Evolutionary conservation across 2,113 vertebrate genomes (phyloP).

Genomic region (Spheniscus mendiculus): DNA sequence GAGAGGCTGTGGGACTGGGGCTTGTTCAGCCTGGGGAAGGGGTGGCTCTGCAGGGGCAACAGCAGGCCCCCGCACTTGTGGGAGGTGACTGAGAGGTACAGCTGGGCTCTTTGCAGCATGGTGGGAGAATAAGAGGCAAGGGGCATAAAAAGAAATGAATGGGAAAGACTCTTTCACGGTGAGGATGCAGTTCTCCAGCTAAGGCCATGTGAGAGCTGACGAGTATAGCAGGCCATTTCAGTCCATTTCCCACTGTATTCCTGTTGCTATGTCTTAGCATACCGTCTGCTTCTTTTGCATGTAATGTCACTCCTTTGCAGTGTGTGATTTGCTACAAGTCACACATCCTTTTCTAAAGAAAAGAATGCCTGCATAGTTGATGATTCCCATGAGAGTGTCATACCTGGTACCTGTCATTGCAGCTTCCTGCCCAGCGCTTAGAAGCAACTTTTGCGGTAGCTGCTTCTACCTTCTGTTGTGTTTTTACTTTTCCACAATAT

Average conservation of each 20-base stretch:
- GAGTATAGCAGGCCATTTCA: neutral
- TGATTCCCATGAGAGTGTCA: neutral
- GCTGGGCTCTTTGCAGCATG: neutral
- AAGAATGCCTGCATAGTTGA: no score
- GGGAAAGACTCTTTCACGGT: neutral
- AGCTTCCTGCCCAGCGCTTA: neutral
- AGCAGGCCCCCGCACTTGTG: no score
- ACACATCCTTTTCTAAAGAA: neutral
- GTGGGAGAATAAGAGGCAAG: neutral
- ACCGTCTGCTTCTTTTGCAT: accelerated
- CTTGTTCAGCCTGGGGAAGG: neutral
- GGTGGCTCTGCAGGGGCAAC: neutral
- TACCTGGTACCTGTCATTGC: neutral
- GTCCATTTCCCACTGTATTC: neutral
- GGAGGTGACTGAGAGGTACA: neutral
- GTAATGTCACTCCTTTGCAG: neutral
- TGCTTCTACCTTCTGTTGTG: neutral
- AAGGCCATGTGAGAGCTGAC: neutral
- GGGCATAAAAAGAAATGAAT: neutral
- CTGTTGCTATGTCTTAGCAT: neutral
- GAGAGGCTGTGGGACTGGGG: neutral
- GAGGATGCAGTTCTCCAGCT: neutral
- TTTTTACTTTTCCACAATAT: neutral
- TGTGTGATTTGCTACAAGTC: neutral
- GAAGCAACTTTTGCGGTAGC: neutral